Evolutionary conservation across 2,113 vertebrate genomes (phyloP).

Genomic region (Psilopsiagon aymara): DNA sequence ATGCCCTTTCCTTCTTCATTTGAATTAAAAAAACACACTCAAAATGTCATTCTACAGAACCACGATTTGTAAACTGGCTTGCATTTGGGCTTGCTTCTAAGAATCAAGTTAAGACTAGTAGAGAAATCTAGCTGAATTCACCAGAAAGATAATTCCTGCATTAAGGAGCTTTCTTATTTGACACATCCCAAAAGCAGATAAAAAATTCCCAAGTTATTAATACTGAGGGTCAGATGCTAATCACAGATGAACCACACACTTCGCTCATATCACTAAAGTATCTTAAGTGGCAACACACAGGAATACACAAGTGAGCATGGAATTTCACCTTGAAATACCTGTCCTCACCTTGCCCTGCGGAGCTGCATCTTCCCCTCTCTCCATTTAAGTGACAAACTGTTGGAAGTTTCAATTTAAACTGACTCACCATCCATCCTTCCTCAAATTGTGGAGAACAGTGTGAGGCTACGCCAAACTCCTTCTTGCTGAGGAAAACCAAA

Average conservation of each 20-base stretch:
- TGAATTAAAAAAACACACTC: neutral
- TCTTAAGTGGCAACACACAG: neutral
- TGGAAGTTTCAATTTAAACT: neutral
- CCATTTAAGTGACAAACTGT: neutral
- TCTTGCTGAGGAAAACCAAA: neutral
- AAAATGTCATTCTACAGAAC: neutral
- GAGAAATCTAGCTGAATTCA: neutral
- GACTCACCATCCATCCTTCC: neutral
- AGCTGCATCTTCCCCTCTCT: neutral
- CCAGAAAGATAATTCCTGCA: slow-evolving; percentile 10
- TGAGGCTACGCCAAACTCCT: neutral
- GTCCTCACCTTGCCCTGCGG: neutral
- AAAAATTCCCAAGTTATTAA: slow-evolving; percentile 26
- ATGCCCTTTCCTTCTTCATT: neutral
- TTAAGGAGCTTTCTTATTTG: slow-evolving; percentile 7
- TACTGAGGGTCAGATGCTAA: slow-evolving; percentile 49
- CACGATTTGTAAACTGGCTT: neutral
- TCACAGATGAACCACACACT: slow-evolving; percentile 39
- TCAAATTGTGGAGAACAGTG: neutral
- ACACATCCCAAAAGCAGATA: neutral
- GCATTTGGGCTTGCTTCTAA: neutral
- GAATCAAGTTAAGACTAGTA: slow-evolving; percentile 2
- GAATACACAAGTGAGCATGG: neutral
- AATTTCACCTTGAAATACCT: slow-evolving; percentile 32
- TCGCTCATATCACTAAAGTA: slow-evolving; percentile 6